Evolutionary conservation across 2,797 vertebrate genomes (phyloP), one percentile per base, ranked within the genome.

Genomic region (Tangara arthus): DNA sequence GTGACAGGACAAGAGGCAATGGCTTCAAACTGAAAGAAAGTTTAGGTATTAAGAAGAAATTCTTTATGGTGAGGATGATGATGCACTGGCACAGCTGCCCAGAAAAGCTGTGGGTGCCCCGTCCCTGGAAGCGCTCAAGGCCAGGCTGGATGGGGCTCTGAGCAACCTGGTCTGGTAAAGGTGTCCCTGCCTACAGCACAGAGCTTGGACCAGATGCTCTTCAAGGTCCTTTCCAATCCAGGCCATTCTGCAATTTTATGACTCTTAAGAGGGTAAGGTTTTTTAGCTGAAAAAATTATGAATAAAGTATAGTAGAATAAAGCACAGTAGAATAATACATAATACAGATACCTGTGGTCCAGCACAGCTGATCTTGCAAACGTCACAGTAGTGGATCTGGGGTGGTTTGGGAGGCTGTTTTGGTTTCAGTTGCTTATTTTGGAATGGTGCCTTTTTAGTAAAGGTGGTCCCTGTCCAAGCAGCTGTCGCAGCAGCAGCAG

Each of bases 321-420:
- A 66, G 27, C 50, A 65, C 7, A 92, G 35, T 24, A 77, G 30
- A 93, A 52, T 76, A 94, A 92, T 68, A 95, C 27, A 73, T 60
- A 96, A 95, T 32, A 30, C 57, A 94, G 96, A 94, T 97, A 99
- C 99, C 99, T 99, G 99, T 37, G 99, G 99, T 95, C 99, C 99
- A 63, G 99, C 99, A 97, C 99, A 99, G 98, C 99, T 99, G 98
- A 99, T 99, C 97, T 99, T 99, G 96, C 99, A 99, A 93, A 99
- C 99, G 8, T 99, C 99, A 95, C 99, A 99, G 95, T 99, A 99
- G 97, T 99, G 99, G 96, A 99, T 99, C 98, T 99, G 99, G 42
- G 99, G 99, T 6, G 99, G 99, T 96, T 99, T 99, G 49, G 99
- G 99, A 26, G 99, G 98, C 95, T 99, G 99, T 87, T 99, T 99